A percentile compares a stretch with the other conserved stretches of the same genome.
Conservation (phyloP, 2,797 vertebrate species). For the Eidolon dupreanum region DNA sequence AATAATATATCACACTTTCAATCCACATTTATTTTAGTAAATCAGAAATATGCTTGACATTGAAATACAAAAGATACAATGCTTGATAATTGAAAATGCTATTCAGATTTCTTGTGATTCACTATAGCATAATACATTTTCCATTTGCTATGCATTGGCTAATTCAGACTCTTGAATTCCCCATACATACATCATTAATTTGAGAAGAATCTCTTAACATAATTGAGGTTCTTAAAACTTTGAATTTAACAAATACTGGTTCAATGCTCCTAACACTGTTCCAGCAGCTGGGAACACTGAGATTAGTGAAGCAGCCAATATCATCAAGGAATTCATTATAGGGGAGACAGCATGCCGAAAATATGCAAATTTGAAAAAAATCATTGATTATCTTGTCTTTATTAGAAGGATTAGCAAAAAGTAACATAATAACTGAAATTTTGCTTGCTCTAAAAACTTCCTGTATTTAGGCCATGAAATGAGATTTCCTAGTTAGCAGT, state of each 20-base stretch:
- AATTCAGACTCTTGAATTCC: background rate
- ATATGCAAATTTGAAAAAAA: background rate
- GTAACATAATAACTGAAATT: background rate
- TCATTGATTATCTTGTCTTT: background rate
- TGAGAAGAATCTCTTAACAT: background rate
- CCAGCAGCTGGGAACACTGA: background rate
- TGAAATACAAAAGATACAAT: background rate
- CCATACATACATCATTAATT: conserved; percentile 5
- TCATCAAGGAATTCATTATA: background rate
- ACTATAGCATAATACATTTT: background rate
- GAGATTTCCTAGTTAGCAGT: background rate
- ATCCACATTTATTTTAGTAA: conserved; percentile 15
- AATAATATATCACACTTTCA: conserved; percentile 12
- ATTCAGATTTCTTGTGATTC: conserved; percentile 1
- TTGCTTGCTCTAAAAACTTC: background rate
- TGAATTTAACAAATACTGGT: background rate
- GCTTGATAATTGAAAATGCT: conserved; percentile 10
- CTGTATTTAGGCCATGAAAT: background rate
- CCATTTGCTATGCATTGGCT: background rate
- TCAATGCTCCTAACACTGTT: background rate
- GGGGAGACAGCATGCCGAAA: background rate
- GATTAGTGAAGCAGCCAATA: background rate
- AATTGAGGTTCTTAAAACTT: background rate
- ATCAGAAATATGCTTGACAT: background rate
- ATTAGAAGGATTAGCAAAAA: background rate